A percentile compares a stretch with the other conserved stretches of the same genome.
phyloP scores from a whole-genome alignment of 1,140 invertebrate genomes.

The Leptoteleia sp. region DNA sequence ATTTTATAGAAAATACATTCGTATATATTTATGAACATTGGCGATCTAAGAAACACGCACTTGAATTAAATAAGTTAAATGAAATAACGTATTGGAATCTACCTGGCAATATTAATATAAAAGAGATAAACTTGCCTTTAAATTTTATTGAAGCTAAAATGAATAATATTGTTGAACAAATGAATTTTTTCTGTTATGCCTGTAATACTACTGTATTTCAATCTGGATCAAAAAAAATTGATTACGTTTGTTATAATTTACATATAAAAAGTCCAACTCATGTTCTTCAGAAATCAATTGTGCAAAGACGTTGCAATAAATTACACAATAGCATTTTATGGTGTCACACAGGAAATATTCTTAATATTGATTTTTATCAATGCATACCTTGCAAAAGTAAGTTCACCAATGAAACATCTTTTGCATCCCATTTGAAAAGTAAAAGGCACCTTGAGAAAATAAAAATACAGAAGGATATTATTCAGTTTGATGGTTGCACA shows the following conservation, averaged over 20 bases:
- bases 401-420: constrained; percentile 37
- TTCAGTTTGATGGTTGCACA: constrained; percentile 64
- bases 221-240: neutral
- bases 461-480: neutral
- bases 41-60: constrained; percentile 10
- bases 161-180: neutral
- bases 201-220: neutral
- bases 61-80: neutral
- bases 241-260: neutral
- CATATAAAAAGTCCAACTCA: constrained; percentile 15
- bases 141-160: constrained; percentile 19
- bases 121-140: constrained; percentile 4
- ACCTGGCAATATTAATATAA: neutral
- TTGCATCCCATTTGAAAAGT: constrained; percentile 53
- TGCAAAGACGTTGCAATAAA: constrained; percentile 19
- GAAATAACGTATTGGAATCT: constrained; percentile 8
- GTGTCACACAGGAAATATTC: constrained; percentile 42
- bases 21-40: constrained; percentile 48
- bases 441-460: constrained; percentile 1
- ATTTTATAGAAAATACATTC: neutral
- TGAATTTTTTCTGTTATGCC: constrained; percentile 8
- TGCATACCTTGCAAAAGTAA: constrained; percentile 46
- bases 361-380: constrained; percentile 58
- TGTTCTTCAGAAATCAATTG: constrained; percentile 3
- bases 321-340: constrained; percentile 24